Percentiles rank a stretch among this genome's conserved stretches.
Evolutionary conservation across 1,140 invertebrate species (phyloP).

Genomic region (Temnothorax longispinosus): DNA sequence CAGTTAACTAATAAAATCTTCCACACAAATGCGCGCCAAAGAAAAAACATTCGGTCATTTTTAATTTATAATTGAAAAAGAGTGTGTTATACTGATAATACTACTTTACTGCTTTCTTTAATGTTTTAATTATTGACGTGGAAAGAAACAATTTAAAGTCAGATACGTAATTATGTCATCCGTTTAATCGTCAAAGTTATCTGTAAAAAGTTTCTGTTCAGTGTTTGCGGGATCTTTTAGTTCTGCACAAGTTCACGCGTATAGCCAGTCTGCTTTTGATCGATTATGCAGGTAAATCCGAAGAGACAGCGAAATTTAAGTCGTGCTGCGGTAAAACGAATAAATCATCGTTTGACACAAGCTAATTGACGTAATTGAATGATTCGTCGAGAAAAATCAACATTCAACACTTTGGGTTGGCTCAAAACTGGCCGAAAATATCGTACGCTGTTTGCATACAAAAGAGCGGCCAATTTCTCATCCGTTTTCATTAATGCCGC

Average conservation of each 20-base stretch:
- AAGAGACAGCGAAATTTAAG: constrained; percentile 23
- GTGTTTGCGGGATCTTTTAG: background rate
- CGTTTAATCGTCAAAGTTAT: background rate
- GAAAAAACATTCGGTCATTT: background rate
- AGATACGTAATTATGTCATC: background rate
- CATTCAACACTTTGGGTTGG: constrained; percentile 41
- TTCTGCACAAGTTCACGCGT: background rate
- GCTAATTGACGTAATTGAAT: constrained; percentile 63
- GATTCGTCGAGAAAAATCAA: constrained; percentile 57
- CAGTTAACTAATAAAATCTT: background rate
- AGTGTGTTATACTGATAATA: background rate
- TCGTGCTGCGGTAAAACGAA: constrained; percentile 21
- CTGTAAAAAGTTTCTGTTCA: background rate
- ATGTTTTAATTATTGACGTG: background rate
- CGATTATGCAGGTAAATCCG: constrained; percentile 16
- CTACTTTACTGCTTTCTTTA: background rate
- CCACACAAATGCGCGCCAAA: background rate
- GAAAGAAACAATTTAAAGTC: background rate
- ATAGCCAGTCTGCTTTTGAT: constrained; percentile 28
- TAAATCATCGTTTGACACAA: constrained; percentile 51
- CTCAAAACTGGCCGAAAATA: constrained; percentile 62
- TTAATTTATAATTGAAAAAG: background rate
- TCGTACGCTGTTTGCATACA: constrained; percentile 42
- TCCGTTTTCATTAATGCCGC: constrained; percentile 47
- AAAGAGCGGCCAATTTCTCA: constrained; percentile 29